Percentiles rank a stretch among this genome's conserved stretches.
phyloP scores from a whole-genome alignment of 2,797 vertebrate genomes.

The Dipus sagitta region DNA sequence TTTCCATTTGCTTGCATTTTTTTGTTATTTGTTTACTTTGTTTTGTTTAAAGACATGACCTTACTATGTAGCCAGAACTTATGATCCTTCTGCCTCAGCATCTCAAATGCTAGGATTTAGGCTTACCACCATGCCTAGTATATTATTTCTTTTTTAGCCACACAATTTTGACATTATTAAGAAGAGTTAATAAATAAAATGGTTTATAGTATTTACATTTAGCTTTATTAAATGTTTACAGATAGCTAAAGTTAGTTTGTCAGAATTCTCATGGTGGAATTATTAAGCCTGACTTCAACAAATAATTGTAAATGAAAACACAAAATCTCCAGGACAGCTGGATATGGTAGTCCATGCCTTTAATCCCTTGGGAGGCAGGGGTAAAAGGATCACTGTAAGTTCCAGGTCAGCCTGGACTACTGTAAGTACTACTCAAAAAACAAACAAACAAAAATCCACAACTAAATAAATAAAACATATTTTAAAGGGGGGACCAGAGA shows the following conservation, averaged over 20 bases:
- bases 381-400: too few relatives aligned
- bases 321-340: not conserved
- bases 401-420: too few relatives aligned
- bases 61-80: not conserved
- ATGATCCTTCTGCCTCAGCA: not conserved
- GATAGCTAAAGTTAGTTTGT: not conserved
- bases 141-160: not conserved
- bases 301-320: constrained; percentile 54
- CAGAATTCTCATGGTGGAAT: not conserved
- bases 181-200: constrained; percentile 42
- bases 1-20: not conserved
- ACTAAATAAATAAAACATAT: too few relatives aligned
- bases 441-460: too few relatives aligned
- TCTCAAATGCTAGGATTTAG: too few relatives aligned
- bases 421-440: too few relatives aligned
- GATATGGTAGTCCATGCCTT: too few relatives aligned
- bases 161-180: not conserved
- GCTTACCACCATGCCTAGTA: not conserved
- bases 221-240: constrained; percentile 33
- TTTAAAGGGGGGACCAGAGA: too few relatives aligned
- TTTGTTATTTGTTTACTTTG: not conserved
- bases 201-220: constrained; percentile 8
- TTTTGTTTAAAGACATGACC: not conserved
- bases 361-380: too few relatives aligned
- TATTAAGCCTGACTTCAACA: constrained; percentile 10